Evolutionary conservation across 2,797 vertebrate species (phyloP).

Genomic region (Melanotaenia boesemani): DNA sequence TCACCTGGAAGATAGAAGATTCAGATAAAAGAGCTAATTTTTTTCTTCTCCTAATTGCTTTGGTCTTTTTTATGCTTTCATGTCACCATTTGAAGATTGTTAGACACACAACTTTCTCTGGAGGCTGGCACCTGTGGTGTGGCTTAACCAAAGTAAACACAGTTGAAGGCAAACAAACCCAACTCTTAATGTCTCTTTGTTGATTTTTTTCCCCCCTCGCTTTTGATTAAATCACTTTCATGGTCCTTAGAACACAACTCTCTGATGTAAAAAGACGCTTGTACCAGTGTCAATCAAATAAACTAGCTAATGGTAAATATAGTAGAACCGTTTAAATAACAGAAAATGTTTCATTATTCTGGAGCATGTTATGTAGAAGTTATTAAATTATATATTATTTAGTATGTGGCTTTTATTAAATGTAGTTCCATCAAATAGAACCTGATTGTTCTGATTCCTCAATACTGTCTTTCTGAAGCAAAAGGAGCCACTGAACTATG

Average conservation of each 20-base stretch:
- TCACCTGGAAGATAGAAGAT: conserved; percentile 48
- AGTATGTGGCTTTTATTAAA: conserved; percentile 27
- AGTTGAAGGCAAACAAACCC: conserved; percentile 17
- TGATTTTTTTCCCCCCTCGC: background rate
- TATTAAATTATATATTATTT: conserved; percentile 15
- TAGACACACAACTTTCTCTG: background rate
- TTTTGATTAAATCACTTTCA: conserved; percentile 44
- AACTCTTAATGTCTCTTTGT: conserved; percentile 26
- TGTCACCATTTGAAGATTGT: conserved; percentile 34
- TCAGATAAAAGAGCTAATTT: conserved; percentile 37
- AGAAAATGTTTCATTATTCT: conserved; percentile 20
- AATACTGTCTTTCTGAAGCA: conserved; percentile 29
- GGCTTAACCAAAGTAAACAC: conserved; percentile 16
- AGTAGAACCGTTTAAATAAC: conserved; percentile 41
- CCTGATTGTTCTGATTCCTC: conserved; percentile 42
- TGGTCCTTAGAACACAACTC: conserved; percentile 21
- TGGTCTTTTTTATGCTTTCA: conserved; percentile 31
- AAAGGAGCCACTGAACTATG: conserved; percentile 34
- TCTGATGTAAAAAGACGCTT: conserved; percentile 48
- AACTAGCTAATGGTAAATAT: conserved; percentile 46
- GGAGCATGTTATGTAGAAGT: conserved; percentile 10
- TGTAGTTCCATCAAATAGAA: conserved; percentile 35
- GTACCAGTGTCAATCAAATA: conserved; percentile 43
- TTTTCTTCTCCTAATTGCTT: conserved; percentile 54
- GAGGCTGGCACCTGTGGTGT: conserved; percentile 14